phyloP scores from a whole-genome alignment of 1,140 invertebrate species.

The Atta texana region DNA sequence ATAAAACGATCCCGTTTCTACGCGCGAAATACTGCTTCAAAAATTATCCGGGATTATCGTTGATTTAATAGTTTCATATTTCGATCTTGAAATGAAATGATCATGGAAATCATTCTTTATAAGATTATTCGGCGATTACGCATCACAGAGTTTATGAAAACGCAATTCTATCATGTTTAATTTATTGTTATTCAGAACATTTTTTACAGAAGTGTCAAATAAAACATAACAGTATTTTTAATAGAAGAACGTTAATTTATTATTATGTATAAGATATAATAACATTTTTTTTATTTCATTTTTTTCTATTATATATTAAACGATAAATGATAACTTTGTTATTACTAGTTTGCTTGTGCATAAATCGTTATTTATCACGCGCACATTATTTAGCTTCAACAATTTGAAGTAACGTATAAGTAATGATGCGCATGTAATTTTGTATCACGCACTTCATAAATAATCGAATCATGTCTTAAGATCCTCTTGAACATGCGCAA shows the following conservation, averaged over 20 bases:
- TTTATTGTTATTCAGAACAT: background rate
- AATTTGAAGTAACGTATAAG: conserved; percentile 31
- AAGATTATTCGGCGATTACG: background rate
- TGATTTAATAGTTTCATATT: conserved; percentile 68
- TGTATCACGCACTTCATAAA: conserved; percentile 15
- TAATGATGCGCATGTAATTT: conserved; percentile 22
- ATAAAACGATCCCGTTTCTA: conserved; percentile 73
- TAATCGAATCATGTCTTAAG: conserved; percentile 56
- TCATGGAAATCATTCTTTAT: conserved; percentile 22
- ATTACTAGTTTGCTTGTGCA: background rate
- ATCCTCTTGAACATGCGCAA: conserved; percentile 48
- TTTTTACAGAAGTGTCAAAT: background rate
- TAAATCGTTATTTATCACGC: background rate
- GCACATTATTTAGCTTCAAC: background rate
- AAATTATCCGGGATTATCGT: conserved; percentile 73
- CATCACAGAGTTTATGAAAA: background rate
- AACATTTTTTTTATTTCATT: background rate
- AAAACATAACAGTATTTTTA: background rate
- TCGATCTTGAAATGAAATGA: conserved; percentile 11
- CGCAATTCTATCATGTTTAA: background rate
- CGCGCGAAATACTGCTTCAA: conserved; percentile 63
- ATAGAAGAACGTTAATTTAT: conserved; percentile 16
- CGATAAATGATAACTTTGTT: background rate
- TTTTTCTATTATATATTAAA: background rate
- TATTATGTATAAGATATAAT: background rate